phyloP scores from a whole-genome alignment of 2,888 invertebrate species.

The Diadegma fenestrale region DNA sequence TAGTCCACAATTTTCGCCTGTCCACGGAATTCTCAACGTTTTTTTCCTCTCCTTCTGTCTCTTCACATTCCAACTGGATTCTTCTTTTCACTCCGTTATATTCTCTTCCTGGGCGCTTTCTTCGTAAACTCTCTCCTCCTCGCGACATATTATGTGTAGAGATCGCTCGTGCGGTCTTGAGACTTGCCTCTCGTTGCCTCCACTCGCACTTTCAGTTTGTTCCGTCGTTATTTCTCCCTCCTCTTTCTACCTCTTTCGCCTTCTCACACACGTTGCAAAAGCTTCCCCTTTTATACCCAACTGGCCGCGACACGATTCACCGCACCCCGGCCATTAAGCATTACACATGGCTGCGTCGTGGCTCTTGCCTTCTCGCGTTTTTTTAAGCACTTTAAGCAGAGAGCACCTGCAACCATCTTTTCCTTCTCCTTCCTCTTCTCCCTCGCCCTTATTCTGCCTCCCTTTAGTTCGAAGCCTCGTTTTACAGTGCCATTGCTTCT shows the following conservation, averaged over 20 bases:
- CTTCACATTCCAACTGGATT: constrained; percentile 56
- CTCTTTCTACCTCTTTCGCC: constrained; percentile 17
- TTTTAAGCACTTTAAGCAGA: constrained; percentile 77
- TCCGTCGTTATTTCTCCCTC: background rate
- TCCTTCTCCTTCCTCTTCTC: background rate
- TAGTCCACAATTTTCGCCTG: constrained; percentile 8
- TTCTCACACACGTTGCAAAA: constrained; percentile 66
- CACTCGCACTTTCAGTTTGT: constrained; percentile 14
- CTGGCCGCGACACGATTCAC: constrained; percentile 68
- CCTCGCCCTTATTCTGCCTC: background rate
- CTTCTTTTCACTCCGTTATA: constrained; percentile 44
- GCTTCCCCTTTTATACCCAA: constrained; percentile 62
- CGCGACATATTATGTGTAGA: constrained; percentile 25
- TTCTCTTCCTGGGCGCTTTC: constrained; percentile 29
- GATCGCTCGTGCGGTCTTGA: constrained; percentile 33
- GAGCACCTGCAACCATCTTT: constrained; percentile 71
- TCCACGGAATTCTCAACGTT: constrained; percentile 40
- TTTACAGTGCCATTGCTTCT: constrained; percentile 34
- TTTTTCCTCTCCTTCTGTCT: constrained; percentile 18
- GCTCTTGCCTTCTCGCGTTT: constrained; percentile 67
- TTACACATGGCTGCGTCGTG: constrained; percentile 74
- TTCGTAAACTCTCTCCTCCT: background rate
- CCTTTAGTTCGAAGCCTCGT: constrained; percentile 42
- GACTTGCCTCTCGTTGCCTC: constrained; percentile 23
- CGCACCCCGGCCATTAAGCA: constrained; percentile 78